A percentile compares a stretch with the other conserved stretches of the same genome.
phyloP scores from a whole-genome alignment of 2,113 vertebrate species.

The Mormyrus iriodes region DNA sequence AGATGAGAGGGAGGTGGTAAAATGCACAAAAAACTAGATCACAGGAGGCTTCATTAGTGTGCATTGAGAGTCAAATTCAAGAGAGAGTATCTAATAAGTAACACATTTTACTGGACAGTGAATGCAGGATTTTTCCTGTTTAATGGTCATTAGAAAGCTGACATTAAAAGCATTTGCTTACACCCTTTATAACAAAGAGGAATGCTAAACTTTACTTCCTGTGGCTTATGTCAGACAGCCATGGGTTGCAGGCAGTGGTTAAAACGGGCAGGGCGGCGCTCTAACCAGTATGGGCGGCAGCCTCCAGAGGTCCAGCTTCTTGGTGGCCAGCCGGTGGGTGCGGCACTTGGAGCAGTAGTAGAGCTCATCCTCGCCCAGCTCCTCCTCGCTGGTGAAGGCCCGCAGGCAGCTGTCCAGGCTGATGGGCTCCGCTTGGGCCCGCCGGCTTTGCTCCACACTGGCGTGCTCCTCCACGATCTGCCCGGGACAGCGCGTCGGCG shows the following conservation, averaged over 20 bases:
- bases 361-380: slow-evolving; percentile 93
- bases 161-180: background rate
- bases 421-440: slow-evolving; percentile 91
- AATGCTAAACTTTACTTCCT: background rate
- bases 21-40: background rate
- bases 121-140: background rate
- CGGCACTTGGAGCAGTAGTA: slow-evolving; percentile 99
- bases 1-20: background rate
- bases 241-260: background rate
- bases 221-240: background rate
- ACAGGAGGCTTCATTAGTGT: background rate
- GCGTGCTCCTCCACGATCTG: slow-evolving; percentile 90
- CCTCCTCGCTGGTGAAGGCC: slow-evolving; percentile 94
- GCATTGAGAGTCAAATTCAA: background rate
- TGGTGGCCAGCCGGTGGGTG: slow-evolving; percentile 89
- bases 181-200: background rate
- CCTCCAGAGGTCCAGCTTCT: slow-evolving; percentile 97
- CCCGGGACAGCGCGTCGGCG: background rate
- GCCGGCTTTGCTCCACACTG: slow-evolving; percentile 88
- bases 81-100: background rate
- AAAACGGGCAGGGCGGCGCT: background rate
- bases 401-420: slow-evolving; percentile 90
- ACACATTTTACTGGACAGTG: too few species aligned
- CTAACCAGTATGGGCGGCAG: slow-evolving; percentile 89
- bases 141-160: too few species aligned